A percentile compares a stretch with the other conserved stretches of the same genome.
Evolutionary conservation across 2,797 vertebrate genomes (phyloP).

Genomic region (Capromys pilorides): DNA sequence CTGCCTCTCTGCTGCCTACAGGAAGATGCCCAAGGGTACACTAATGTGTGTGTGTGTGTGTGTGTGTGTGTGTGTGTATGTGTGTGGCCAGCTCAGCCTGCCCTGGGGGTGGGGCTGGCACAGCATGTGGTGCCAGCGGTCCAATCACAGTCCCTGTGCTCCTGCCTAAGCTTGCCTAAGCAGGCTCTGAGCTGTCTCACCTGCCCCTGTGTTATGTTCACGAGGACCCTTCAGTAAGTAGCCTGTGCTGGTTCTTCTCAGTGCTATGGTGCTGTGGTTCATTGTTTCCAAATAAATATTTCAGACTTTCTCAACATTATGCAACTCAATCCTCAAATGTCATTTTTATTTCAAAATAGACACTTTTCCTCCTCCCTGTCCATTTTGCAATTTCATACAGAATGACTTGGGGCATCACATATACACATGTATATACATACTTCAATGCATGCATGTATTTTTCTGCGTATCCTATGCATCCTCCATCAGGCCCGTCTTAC

Average conservation of each 20-base stretch:
- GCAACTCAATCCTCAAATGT: not conserved
- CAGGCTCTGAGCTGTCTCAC: no score
- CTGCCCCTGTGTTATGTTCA: no score
- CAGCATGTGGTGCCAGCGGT: no score
- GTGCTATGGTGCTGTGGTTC: not conserved
- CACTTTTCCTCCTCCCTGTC: not conserved
- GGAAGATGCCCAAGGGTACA: not conserved
- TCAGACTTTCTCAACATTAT: not conserved
- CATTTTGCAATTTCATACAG: not conserved
- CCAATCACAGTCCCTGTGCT: no score
- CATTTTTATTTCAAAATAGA: not conserved
- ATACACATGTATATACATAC: not conserved
- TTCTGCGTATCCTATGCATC: not conserved
- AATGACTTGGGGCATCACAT: not conserved
- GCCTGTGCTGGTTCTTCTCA: not conserved
- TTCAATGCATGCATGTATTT: not conserved
- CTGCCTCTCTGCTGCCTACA: not conserved
- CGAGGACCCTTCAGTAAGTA: not conserved
- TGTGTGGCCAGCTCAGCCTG: no score
- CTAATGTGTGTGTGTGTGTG: not conserved
- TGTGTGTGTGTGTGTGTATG: no score
- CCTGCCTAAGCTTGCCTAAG: no score
- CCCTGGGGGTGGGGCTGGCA: no score
- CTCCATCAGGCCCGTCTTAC: not conserved
- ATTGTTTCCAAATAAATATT: constrained; percentile 6